Conservation (phyloP, 2,113 vertebrate species). For the Paradoxurus hermaphroditus region DNA sequence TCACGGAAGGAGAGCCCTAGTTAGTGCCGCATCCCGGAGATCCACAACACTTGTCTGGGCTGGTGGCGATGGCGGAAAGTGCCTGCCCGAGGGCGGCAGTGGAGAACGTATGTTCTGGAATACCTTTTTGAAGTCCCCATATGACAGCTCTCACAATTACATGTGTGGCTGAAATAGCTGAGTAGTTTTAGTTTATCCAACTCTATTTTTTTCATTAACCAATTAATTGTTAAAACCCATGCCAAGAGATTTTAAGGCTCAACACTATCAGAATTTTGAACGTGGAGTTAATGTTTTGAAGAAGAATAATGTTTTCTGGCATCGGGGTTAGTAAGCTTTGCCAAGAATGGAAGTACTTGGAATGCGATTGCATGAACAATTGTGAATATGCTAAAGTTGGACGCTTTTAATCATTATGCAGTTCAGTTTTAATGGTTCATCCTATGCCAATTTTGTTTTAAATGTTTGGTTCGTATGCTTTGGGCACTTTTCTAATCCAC, state of each 20-base stretch:
- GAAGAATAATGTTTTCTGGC: slow-evolving; percentile 56
- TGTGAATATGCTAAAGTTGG: background rate
- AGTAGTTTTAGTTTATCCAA: background rate
- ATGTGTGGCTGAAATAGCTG: background rate
- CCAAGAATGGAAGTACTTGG: background rate
- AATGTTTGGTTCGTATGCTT: background rate
- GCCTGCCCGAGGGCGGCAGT: fast-evolving
- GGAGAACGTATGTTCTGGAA: background rate
- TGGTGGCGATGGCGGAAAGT: fast-evolving
- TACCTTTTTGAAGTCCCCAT: background rate
- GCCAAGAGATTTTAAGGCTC: slow-evolving; percentile 17
- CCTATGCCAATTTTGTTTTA: background rate
- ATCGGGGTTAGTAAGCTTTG: background rate
- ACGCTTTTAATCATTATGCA: background rate
- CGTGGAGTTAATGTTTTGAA: slow-evolving; percentile 31
- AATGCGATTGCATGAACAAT: background rate
- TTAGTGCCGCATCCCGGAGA: background rate
- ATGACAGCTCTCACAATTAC: background rate
- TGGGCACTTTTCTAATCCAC: background rate
- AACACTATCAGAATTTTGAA: background rate
- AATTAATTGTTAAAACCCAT: slow-evolving; percentile 35
- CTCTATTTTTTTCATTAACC: background rate
- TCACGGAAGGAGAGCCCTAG: background rate
- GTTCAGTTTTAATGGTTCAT: background rate
- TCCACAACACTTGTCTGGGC: background rate